phyloP scores from a whole-genome alignment of 2,888 invertebrate genomes.

The Oscheius sp. region DNA sequence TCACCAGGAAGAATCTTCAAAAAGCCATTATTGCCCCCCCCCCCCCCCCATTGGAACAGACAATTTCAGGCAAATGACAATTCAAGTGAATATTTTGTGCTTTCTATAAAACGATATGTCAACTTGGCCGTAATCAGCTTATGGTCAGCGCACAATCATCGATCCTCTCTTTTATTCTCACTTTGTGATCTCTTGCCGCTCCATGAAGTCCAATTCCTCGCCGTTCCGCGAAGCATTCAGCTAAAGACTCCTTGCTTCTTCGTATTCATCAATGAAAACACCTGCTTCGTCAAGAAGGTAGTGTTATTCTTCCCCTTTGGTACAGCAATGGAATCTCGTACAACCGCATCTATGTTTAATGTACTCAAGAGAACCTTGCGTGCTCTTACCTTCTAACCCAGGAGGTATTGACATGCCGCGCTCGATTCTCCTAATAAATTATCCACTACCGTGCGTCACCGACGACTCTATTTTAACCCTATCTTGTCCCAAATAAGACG shows the following conservation, averaged over 20 bases:
- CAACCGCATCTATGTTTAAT: conserved; percentile 8
- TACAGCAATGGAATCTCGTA: neutral
- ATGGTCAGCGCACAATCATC: conserved; percentile 27
- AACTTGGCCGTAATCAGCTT: conserved; percentile 23
- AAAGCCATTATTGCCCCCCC: neutral
- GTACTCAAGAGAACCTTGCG: conserved; percentile 18
- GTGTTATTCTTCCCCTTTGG: neutral
- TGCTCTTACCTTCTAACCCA: conserved; percentile 5
- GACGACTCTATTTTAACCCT: conserved; percentile 25
- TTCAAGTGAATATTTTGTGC: neutral
- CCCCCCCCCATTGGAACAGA: neutral
- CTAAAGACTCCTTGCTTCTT: neutral
- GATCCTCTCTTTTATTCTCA: conserved; percentile 30
- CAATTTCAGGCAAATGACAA: conserved; percentile 3
- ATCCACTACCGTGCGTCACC: conserved; percentile 30
- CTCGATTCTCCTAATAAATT: conserved; percentile 32
- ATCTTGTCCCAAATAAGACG: conserved; percentile 22
- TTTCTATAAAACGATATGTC: conserved; percentile 27
- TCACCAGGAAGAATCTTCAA: neutral
- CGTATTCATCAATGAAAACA: too few species aligned
- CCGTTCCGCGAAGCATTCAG: conserved; percentile 4
- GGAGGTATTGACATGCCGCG: conserved; percentile 25
- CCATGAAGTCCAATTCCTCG: conserved; percentile 25
- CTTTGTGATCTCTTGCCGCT: conserved; percentile 28
- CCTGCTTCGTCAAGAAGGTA: too few species aligned